phyloP scores from a whole-genome alignment of 2,113 vertebrate species.

The Sinocyclocheilus anophthalmus region DNA sequence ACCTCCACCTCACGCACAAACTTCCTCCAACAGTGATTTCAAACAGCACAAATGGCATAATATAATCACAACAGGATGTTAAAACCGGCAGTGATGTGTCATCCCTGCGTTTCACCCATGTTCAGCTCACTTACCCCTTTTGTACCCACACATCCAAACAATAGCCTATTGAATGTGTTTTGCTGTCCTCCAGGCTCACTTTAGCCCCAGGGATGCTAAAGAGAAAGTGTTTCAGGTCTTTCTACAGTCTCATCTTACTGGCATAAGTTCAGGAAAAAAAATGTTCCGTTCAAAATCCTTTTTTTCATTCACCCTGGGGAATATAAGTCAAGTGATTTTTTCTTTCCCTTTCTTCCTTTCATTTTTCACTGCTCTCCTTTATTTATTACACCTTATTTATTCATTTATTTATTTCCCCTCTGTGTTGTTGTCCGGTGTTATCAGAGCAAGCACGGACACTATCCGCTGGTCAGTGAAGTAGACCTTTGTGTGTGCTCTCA shows the following conservation, averaged over 20 bases:
- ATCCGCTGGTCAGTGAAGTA: not conserved
- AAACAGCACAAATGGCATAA: constrained; percentile 55
- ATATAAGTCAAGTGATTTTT: not conserved
- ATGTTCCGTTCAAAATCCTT: not conserved
- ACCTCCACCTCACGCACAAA: constrained; percentile 46
- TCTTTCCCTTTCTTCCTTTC: not conserved
- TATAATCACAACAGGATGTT: constrained; percentile 26
- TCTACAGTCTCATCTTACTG: not conserved
- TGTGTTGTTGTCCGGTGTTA: not conserved
- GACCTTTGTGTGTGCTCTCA: not conserved
- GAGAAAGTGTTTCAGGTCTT: not conserved
- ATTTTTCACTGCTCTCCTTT: not conserved
- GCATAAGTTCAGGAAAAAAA: not conserved
- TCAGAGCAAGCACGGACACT: constrained; percentile 1
- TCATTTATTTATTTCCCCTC: no score
- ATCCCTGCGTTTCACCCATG: constrained; percentile 36
- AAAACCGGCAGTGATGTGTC: not conserved
- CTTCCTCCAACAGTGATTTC: constrained; percentile 31
- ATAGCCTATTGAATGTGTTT: not conserved
- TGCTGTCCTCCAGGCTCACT: not conserved
- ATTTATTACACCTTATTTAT: not conserved
- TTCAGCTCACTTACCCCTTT: not conserved
- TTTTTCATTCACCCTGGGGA: not conserved
- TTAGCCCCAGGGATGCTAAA: not conserved
- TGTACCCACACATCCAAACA: constrained; percentile 7